Percentiles rank a stretch among this genome's conserved stretches.
These are phyloP conservation scores for Otolemur crassicaudatus DNA, from an alignment of 2,797 vertebrate species.

Conservation along the genomic window DNA sequence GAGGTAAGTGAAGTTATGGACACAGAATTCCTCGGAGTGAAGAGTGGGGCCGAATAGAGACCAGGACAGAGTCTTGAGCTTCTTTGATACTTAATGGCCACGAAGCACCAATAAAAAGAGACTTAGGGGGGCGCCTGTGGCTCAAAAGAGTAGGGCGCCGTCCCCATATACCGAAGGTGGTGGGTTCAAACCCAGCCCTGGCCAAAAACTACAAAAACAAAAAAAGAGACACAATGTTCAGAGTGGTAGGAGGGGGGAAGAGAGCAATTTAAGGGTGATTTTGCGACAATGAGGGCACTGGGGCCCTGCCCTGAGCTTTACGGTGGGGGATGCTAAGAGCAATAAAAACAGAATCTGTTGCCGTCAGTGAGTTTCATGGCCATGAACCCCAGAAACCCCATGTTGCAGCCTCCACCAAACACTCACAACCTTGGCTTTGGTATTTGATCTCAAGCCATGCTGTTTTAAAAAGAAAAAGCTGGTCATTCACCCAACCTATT, in stretches of 20 bases:
- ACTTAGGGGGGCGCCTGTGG: too few species aligned
- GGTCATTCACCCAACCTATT: slow-evolving; percentile 8
- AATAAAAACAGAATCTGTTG: neutral
- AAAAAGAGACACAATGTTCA: neutral
- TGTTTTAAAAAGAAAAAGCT: slow-evolving; percentile 46
- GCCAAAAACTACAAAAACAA: too few species aligned
- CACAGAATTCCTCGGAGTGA: neutral
- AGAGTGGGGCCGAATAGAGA: neutral
- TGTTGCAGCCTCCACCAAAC: neutral
- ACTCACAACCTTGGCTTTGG: neutral
- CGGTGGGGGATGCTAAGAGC: neutral
- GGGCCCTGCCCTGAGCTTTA: neutral
- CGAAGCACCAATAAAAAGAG: neutral
- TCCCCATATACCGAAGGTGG: too few species aligned
- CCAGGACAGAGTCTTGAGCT: neutral
- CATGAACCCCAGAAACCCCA: neutral
- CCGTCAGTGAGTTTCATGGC: neutral
- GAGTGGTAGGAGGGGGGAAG: neutral
- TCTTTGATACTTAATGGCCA: neutral
- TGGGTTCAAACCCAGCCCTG: too few species aligned
- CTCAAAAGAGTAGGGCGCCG: too few species aligned
- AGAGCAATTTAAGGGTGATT: neutral
- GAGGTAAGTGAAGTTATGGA: neutral
- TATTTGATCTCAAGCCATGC: slow-evolving; percentile 30
- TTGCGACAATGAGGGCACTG: neutral